A percentile compares a stretch with the other conserved stretches of the same genome.
These are phyloP conservation scores for Platycheirus albimanus DNA, from an alignment of 2,888 invertebrate genomes.

Conservation along the genomic window DNA sequence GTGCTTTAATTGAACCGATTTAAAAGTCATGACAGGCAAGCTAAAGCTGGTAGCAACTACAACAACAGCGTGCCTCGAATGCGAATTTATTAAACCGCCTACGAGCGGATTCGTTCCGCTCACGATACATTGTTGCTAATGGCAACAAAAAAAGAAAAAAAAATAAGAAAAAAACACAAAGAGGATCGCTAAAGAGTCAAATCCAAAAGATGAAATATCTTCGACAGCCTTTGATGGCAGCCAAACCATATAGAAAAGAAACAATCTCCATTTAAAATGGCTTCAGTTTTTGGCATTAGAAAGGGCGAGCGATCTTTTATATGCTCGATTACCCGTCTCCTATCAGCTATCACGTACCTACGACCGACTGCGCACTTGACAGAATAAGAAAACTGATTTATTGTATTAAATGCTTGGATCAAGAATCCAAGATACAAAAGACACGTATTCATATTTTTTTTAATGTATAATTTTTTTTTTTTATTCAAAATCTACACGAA, in stretches of 20 bases:
- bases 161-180: background rate
- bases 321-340: conserved; percentile 48
- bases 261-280: background rate
- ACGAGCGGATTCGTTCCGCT: conserved; percentile 38
- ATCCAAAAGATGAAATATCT: conserved; percentile 3
- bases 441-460: conserved; percentile 15
- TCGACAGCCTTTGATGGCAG: background rate
- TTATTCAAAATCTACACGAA: conserved; percentile 39
- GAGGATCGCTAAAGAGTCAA: conserved; percentile 33
- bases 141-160: background rate
- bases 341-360: no score
- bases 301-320: conserved; percentile 33
- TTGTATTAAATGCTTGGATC: conserved; percentile 55
- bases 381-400: conserved; percentile 65
- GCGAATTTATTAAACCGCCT: conserved; percentile 52
- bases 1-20: conserved; percentile 60
- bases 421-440: conserved; percentile 28
- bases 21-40: conserved; percentile 47
- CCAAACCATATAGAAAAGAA: background rate
- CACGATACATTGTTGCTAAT: conserved; percentile 35
- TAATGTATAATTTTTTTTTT: conserved; percentile 17
- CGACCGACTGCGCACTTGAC: conserved; percentile 45
- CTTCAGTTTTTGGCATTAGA: conserved; percentile 48
- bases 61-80: conserved; percentile 37
- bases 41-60: conserved; percentile 30